phyloP scores from a whole-genome alignment of 2,113 vertebrate genomes.

The Dicaeum eximium region DNA sequence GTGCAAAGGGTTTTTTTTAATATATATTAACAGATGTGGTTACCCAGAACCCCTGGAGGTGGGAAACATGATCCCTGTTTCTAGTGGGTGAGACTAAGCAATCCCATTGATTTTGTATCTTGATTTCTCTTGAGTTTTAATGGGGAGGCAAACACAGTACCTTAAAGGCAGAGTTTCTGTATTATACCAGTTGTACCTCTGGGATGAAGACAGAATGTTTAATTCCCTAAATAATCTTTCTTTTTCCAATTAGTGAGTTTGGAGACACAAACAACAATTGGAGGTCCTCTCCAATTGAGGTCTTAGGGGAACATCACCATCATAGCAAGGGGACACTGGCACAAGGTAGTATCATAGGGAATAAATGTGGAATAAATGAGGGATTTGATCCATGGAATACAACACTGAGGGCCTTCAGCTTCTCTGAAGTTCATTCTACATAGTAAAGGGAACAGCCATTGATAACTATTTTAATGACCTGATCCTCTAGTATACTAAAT shows the following conservation, averaged over 20 bases:
- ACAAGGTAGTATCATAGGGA: not conserved
- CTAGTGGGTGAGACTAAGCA: not conserved
- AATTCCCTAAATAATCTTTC: not conserved
- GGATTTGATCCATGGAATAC: not conserved
- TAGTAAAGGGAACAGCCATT: not conserved
- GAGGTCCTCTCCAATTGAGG: not conserved
- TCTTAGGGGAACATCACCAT: not conserved
- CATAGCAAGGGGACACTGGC: not conserved
- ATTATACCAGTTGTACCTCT: not conserved
- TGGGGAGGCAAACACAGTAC: not conserved
- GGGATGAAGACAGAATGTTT: not conserved
- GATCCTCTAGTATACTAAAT: not conserved
- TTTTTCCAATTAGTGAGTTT: not conserved
- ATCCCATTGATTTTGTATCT: not conserved
- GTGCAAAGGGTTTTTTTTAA: not conserved
- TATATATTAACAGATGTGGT: not conserved
- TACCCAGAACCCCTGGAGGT: not conserved
- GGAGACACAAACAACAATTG: not conserved
- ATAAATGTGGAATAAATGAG: not conserved
- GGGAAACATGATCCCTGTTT: not conserved
- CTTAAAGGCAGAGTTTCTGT: not conserved
- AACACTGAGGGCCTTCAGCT: not conserved
- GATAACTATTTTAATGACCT: not conserved
- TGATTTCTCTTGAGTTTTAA: not conserved
- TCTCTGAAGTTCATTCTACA: not conserved